phyloP scores from a whole-genome alignment of 2,113 vertebrate genomes.

The Ptilorrhoa leucosticta region DNA sequence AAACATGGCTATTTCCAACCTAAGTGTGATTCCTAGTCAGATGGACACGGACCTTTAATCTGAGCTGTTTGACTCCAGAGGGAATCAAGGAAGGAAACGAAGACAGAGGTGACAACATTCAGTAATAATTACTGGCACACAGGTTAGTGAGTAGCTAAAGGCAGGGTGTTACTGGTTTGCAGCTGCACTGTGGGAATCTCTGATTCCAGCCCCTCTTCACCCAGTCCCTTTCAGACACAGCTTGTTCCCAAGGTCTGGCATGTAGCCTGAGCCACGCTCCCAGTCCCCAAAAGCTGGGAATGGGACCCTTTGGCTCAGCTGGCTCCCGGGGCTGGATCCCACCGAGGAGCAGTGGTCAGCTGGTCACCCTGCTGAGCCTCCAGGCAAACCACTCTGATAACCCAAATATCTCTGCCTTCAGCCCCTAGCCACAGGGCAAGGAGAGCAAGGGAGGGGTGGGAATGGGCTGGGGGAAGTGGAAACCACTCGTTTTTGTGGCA shows the following conservation, averaged over 20 bases:
- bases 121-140: background rate
- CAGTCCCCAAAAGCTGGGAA: background rate
- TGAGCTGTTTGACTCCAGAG: background rate
- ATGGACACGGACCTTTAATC: background rate
- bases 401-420: background rate
- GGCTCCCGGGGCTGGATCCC: background rate
- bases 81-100: background rate
- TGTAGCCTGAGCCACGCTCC: accelerated
- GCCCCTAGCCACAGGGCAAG: background rate
- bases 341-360: background rate
- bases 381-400: background rate
- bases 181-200: background rate
- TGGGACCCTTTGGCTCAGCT: accelerated
- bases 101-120: background rate
- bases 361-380: background rate
- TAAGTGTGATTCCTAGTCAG: background rate
- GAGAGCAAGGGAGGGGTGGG: background rate
- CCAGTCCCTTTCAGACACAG: background rate
- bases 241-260: accelerated
- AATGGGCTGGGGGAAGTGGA: background rate
- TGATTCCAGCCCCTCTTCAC: background rate
- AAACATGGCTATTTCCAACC: background rate
- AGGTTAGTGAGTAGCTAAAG: background rate
- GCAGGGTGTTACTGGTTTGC: background rate
- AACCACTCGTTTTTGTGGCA: background rate